phyloP scores from a whole-genome alignment of 2,797 vertebrate species.

The Trachops cirrhosus region DNA sequence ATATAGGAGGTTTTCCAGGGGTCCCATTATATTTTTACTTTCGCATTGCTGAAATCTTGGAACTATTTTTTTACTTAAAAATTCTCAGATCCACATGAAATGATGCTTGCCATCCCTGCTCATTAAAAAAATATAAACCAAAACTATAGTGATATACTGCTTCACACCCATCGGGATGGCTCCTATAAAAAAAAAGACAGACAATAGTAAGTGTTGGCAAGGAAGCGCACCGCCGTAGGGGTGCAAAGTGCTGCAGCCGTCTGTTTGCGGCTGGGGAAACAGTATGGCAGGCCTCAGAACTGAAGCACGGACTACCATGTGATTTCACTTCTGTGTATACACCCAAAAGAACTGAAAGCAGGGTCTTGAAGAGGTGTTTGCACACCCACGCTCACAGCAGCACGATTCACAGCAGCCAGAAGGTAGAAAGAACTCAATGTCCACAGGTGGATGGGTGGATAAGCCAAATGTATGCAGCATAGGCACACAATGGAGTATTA shows the following conservation, averaged over 20 bases:
- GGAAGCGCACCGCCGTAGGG: neutral
- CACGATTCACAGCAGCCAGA: neutral
- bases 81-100: neutral
- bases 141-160: neutral
- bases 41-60: neutral
- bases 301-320: neutral
- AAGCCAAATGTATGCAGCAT: neutral
- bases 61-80: neutral
- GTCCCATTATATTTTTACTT: neutral
- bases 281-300: neutral
- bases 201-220: neutral
- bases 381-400: neutral
- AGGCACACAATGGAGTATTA: neutral
- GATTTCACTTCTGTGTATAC: neutral
- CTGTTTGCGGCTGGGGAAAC: neutral
- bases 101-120: neutral
- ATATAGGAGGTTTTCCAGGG: neutral
- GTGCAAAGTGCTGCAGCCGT: neutral
- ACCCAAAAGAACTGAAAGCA: neutral
- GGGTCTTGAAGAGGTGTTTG: neutral
- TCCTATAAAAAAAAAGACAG: neutral
- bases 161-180: neutral
- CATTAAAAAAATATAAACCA: neutral
- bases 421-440: neutral
- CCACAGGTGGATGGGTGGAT: neutral